These are phyloP conservation scores for Chymomyza fuscimana DNA, from an alignment of 2,888 invertebrate species.

Conservation along the genomic window DNA sequence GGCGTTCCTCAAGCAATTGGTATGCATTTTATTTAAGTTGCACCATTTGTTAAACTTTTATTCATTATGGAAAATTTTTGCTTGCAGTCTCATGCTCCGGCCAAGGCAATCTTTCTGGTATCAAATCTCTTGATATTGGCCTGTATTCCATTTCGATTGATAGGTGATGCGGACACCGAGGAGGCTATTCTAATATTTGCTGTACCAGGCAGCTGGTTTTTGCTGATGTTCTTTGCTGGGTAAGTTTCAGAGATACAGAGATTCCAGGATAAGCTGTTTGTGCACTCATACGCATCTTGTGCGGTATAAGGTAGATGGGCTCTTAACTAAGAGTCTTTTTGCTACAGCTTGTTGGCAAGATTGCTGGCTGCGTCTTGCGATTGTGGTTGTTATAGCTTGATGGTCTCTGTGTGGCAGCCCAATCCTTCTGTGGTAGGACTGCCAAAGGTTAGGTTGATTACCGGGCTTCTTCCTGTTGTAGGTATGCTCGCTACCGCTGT, in stretches of 20 bases:
- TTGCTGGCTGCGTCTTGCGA: too few species aligned
- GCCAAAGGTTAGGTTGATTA: too few species aligned
- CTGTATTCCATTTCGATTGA: slow-evolving; percentile 92
- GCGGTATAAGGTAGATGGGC: too few species aligned
- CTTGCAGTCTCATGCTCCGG: slow-evolving; percentile 92
- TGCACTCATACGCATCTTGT: too few species aligned
- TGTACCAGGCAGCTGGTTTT: slow-evolving; percentile 97
- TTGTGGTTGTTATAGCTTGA: too few species aligned
- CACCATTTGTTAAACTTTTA: not conserved
- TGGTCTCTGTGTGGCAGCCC: too few species aligned
- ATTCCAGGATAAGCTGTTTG: too few species aligned
- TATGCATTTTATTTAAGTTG: slow-evolving; percentile 73
- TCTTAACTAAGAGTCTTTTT: too few species aligned
- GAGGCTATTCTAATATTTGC: slow-evolving; percentile 95
- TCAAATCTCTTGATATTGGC: slow-evolving; percentile 94
- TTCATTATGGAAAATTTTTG: not conserved
- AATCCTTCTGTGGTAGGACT: too few species aligned
- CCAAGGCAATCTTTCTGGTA: slow-evolving; percentile 94
- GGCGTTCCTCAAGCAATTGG: slow-evolving; percentile 95
- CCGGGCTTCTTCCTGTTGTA: too few species aligned
- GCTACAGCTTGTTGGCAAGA: too few species aligned
- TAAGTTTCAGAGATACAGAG: slow-evolving; percentile 78
- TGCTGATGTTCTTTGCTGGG: slow-evolving; percentile 99
- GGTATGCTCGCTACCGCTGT: too few species aligned
- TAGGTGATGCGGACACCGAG: slow-evolving; percentile 88